These are phyloP conservation scores for Furcifer pardalis DNA, from an alignment of 2,797 vertebrate genomes.

Conservation along the genomic window DNA sequence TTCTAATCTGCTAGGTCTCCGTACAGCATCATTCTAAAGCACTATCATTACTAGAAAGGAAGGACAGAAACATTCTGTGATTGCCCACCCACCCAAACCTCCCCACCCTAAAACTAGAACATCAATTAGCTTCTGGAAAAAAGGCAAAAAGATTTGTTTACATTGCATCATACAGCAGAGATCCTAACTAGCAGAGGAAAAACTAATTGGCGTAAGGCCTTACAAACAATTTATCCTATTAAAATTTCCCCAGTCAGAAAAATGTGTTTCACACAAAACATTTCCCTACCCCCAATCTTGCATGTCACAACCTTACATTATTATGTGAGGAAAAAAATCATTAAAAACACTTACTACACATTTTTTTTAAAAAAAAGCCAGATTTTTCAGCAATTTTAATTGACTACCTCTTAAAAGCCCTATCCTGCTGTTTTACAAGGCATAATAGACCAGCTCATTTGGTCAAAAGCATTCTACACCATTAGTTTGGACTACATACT, in stretches of 20 bases:
- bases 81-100: slow-evolving; percentile 74
- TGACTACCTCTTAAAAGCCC: slow-evolving; percentile 88
- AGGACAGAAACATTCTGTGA: slow-evolving; percentile 84
- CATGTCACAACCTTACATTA: slow-evolving; percentile 83
- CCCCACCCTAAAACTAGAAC: slow-evolving; percentile 87
- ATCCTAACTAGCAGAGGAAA: slow-evolving; percentile 87
- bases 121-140: slow-evolving; percentile 84
- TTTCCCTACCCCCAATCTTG: slow-evolving; percentile 77
- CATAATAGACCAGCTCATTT: slow-evolving; percentile 85
- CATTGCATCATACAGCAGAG: slow-evolving; percentile 89
- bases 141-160: slow-evolving; percentile 81
- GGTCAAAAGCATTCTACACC: slow-evolving; percentile 83
- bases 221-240: slow-evolving; percentile 91
- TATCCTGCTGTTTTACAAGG: slow-evolving; percentile 90
- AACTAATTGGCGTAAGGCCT: slow-evolving; percentile 80
- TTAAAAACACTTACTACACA: slow-evolving; percentile 89
- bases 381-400: slow-evolving; percentile 87
- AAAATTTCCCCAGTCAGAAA: slow-evolving; percentile 86
- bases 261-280: slow-evolving; percentile 88
- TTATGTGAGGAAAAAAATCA: slow-evolving; percentile 80
- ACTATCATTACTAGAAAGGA: slow-evolving; percentile 86
- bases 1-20: slow-evolving; percentile 80
- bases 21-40: slow-evolving; percentile 85
- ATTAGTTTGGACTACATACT: slow-evolving; percentile 86
- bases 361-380: slow-evolving; percentile 84